These are phyloP conservation scores for Lepilemur septentrionalis DNA, from an alignment of 2,797 vertebrate genomes.

Conservation along the genomic window DNA sequence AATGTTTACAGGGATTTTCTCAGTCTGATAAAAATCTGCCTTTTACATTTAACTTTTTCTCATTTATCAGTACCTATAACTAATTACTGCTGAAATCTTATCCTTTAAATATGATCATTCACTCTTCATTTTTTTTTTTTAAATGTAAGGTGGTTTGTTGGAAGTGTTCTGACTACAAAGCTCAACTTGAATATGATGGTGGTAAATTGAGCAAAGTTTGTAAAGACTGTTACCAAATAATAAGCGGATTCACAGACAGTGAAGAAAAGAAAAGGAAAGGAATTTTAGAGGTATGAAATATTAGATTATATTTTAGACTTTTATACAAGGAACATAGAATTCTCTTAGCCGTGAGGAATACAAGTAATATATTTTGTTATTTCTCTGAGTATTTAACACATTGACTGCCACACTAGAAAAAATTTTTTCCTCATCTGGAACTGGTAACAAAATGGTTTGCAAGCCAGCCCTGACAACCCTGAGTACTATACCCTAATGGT, in stretches of 20 bases:
- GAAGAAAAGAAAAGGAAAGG: constrained; percentile 93
- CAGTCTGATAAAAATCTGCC: neutral
- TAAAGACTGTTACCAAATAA: constrained; percentile 92
- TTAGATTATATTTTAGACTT: neutral
- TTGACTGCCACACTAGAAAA: no score
- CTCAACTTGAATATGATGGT: constrained; percentile 91
- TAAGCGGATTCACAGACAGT: constrained; percentile 89
- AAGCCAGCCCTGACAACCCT: neutral
- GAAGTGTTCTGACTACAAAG: constrained; percentile 98
- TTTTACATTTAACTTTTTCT: neutral
- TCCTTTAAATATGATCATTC: neutral
- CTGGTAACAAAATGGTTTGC: neutral
- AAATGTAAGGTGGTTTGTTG: constrained; percentile 94
- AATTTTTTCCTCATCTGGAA: neutral
- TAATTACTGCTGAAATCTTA: neutral
- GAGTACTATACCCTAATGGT: neutral
- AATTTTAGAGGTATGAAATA: constrained; percentile 91
- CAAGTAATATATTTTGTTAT: neutral
- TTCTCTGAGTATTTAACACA: neutral
- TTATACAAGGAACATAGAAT: neutral
- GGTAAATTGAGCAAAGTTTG: constrained; percentile 97
- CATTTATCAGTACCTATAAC: neutral
- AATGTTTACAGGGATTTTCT: neutral
- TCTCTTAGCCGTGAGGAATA: neutral
- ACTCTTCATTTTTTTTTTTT: neutral